Evolutionary conservation across 2,888 invertebrate genomes (phyloP).

Genomic region (Holacanthella duospinosa): DNA sequence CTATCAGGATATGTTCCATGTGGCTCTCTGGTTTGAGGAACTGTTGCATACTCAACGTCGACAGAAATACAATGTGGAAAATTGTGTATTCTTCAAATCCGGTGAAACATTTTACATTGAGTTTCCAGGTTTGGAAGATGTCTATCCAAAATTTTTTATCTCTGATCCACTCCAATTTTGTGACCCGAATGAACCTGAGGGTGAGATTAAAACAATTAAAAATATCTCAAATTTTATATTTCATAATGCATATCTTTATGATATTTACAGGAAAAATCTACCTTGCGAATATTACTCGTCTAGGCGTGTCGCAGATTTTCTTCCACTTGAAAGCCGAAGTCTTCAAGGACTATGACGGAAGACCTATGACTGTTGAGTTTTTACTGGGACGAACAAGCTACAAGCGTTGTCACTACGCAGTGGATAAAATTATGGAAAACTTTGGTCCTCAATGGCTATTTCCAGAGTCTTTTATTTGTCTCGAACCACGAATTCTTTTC

Average conservation of each 20-base stretch:
- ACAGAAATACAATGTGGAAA: not conserved
- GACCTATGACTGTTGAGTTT: not conserved
- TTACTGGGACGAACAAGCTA: not conserved
- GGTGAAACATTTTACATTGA: not conserved
- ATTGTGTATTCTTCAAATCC: not conserved
- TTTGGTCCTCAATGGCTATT: not conserved
- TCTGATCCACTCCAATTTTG: not conserved
- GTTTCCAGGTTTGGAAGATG: not conserved
- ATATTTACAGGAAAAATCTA: not conserved
- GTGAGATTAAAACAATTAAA: not conserved
- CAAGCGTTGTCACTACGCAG: not conserved
- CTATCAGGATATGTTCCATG: conserved; percentile 5
- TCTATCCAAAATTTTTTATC: not conserved
- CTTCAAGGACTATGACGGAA: not conserved
- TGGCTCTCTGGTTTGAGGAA: conserved; percentile 5
- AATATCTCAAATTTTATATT: too few species aligned
- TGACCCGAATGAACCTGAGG: not conserved
- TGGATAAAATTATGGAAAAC: not conserved
- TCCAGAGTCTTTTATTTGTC: not conserved
- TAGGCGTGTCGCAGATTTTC: not conserved
- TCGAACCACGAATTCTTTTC: not conserved
- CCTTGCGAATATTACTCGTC: not conserved
- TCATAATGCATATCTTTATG: too few species aligned
- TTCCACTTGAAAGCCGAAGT: not conserved
- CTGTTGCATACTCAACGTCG: not conserved